Percentiles rank a stretch among this genome's conserved stretches.
Evolutionary conservation across 64 coral and sea anemone species (phyloP).

Genomic region (Cladopsammia gracilis): DNA sequence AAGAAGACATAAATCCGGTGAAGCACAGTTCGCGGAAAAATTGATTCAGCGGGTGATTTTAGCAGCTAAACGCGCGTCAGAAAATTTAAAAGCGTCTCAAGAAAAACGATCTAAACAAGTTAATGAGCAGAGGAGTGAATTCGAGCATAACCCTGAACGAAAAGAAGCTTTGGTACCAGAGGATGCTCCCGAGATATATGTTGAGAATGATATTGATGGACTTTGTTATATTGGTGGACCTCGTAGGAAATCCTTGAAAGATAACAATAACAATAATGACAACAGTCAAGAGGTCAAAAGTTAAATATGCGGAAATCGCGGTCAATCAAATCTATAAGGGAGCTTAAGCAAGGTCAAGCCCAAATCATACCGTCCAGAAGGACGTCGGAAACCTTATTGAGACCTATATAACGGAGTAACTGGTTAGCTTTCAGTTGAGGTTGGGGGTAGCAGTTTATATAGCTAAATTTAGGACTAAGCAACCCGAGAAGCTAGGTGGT

Average conservation of each 20-base stretch:
- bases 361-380: no score
- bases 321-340: no score
- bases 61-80: slow-evolving; percentile 29
- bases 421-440: no score
- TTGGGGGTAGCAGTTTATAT: no score
- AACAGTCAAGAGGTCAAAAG: neutral
- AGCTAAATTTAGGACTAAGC: no score
- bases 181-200: slow-evolving; percentile 19
- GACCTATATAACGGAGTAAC: no score
- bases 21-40: neutral
- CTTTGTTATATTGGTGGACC: slow-evolving; percentile 34
- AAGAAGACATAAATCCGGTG: neutral
- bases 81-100: slow-evolving; percentile 14
- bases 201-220: slow-evolving; percentile 45
- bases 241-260: slow-evolving; percentile 7
- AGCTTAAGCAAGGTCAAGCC: no score
- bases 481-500: no score
- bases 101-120: neutral
- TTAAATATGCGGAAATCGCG: no score
- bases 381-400: no score
- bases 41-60: slow-evolving; percentile 29
- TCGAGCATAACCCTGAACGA: neutral
- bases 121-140: neutral
- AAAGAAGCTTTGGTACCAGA: neutral
- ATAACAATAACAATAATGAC: neutral